These are phyloP conservation scores for Chaetoderma sp. DNA, from an alignment of 2,888 invertebrate genomes.

Conservation along the genomic window DNA sequence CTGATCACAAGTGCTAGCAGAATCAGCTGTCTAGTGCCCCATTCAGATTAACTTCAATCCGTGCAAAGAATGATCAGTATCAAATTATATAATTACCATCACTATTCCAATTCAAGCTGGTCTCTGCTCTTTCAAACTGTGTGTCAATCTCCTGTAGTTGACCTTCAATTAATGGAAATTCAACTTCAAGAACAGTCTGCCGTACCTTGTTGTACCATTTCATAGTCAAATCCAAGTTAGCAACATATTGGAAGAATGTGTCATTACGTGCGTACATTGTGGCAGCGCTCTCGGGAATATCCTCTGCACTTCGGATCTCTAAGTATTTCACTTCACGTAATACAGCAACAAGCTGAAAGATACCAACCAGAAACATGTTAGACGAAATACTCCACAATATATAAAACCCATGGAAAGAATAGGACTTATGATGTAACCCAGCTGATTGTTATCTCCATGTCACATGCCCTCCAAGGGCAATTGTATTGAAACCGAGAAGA, in stretches of 20 bases:
- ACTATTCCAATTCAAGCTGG: conserved; percentile 86
- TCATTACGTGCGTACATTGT: conserved; percentile 82
- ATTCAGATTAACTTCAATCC: not conserved
- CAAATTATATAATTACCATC: conserved; percentile 74
- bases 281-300: conserved; percentile 72
- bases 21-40: no score
- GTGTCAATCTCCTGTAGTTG: conserved; percentile 86
- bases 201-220: conserved; percentile 84
- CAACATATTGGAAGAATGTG: conserved; percentile 79
- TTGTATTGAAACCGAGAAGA: no score
- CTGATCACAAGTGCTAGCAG: no score
- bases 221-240: conserved; percentile 53
- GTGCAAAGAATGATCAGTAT: not conserved
- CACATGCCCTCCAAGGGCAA: not conserved
- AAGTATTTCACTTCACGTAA: conserved; percentile 89
- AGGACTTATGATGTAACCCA: not conserved
- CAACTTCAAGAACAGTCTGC: conserved; percentile 82
- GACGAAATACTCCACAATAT: not conserved
- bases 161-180: conserved; percentile 83
- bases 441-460: not conserved
- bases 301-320: conserved; percentile 76
- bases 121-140: conserved; percentile 81
- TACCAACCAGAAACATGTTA: not conserved
- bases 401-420: not conserved
- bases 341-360: conserved; percentile 78